Evolutionary conservation across 2,888 invertebrate genomes (phyloP), one percentile per base, ranked within the genome.

Genomic region (Apotomis turbidana): DNA sequence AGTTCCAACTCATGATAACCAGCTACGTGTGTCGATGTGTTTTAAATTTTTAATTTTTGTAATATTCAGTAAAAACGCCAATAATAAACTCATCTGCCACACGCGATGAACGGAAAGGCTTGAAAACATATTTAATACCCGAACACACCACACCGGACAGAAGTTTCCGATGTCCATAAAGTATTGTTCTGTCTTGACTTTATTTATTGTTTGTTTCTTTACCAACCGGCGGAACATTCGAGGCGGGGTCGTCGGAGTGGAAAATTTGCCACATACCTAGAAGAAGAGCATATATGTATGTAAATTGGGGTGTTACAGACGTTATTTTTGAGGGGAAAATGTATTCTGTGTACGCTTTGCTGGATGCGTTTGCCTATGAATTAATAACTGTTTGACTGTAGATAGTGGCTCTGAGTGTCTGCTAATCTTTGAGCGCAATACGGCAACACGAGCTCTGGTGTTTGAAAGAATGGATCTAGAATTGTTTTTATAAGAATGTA

Each of bases 161-260:
- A 27, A 27, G 27, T 27, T 27, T 27, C 27, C 27, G 27, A 27
- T 27, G 27, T 27, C 2, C 27, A 27, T 27, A 27, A 27, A 27
- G 27, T 27, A 27, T 27, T 27, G 27, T 27, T 27, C 27, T 41
- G 27, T 51, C 36, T 46, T 66, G 36, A 54, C 54, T 60, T 12
- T 60, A 44, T 70, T 70, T 58, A 62, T 62, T 38, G 54, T 55
- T 70, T 49, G 51, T 70, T 64, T 15, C 44, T 64, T 66, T 36
- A 54, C 64, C 64, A 60, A 60, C 59, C n/a, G 55, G 64, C 60
- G 62, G 51, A 63, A 70, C 62, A 69, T 69, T 70, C 52, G 62
- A 68, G 63, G 15, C 68, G 68, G 27, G 68, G 5, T 5, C 62
- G 36, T 3, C 44, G 44, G 44, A 3, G 36, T 62, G 58, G 63